These are phyloP conservation scores for Meloidogyne hapla DNA, from an alignment of 1,140 invertebrate species.

Conservation along the genomic window DNA sequence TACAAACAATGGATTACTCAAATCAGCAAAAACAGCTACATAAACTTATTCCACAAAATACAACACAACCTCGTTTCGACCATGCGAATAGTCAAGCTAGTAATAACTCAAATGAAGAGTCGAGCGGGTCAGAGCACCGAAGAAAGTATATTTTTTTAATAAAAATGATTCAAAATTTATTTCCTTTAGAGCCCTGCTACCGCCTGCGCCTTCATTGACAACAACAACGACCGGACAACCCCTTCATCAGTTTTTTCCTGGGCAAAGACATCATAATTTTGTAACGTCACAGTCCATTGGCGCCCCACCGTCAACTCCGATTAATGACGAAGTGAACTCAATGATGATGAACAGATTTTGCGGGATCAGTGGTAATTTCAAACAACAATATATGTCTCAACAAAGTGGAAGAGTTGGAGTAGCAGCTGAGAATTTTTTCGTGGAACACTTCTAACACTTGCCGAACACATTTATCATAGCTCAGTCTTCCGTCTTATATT, in stretches of 20 bases:
- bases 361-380: not conserved
- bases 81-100: slow-evolving; percentile 50
- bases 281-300: not conserved
- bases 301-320: slow-evolving; percentile 7
- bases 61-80: not conserved
- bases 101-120: slow-evolving; percentile 55
- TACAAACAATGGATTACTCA: not conserved
- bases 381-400: not conserved
- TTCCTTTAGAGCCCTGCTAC: slow-evolving; percentile 23
- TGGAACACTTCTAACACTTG: slow-evolving; percentile 21
- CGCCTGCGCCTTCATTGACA: slow-evolving; percentile 29
- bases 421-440: slow-evolving; percentile 19
- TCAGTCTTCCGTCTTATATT: too few species aligned
- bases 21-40: slow-evolving; percentile 20
- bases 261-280: not conserved
- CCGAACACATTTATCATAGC: too few species aligned
- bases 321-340: slow-evolving; percentile 3
- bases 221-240: slow-evolving; percentile 5
- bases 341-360: slow-evolving; percentile 1
- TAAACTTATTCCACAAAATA: not conserved
- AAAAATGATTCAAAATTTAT: not conserved
- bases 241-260: slow-evolving; percentile 6
- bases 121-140: slow-evolving; percentile 54
- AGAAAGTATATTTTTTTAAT: slow-evolving; percentile 38
- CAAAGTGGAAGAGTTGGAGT: not conserved